Conservation (phyloP, 2,797 vertebrate genomes). For the Enteromius unitaeniatus region DNA sequence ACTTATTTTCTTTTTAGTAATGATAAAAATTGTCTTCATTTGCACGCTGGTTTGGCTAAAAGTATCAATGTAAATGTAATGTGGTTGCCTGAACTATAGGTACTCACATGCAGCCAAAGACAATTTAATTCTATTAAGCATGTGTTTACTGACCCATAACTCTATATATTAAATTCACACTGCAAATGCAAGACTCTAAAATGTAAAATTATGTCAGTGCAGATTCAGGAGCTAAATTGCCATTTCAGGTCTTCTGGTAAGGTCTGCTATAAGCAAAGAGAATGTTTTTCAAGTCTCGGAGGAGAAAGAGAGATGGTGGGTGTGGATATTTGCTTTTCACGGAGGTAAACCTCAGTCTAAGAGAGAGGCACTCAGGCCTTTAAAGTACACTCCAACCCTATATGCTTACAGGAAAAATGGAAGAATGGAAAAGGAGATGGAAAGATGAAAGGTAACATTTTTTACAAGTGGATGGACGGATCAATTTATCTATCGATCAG, state of each 20-base stretch:
- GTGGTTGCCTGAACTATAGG: too few relatives aligned
- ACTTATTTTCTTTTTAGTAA: too few relatives aligned
- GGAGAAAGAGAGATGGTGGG: conserved; percentile 31
- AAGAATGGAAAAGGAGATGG: conserved; percentile 19
- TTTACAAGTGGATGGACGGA: conserved; percentile 31
- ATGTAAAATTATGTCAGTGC: not conserved
- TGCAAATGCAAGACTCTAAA: not conserved
- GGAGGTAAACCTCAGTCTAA: conserved; percentile 18
- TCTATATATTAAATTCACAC: not conserved
- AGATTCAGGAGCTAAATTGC: not conserved
- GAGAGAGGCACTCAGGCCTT: conserved; percentile 7
- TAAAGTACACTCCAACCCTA: conserved; percentile 13
- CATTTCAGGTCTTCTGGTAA: conserved; percentile 42
- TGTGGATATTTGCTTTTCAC: conserved; percentile 34
- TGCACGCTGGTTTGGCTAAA: not conserved
- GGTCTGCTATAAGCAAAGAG: conserved; percentile 34
- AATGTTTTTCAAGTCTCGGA: conserved; percentile 17
- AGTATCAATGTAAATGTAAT: too few relatives aligned
- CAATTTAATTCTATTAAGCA: not conserved
- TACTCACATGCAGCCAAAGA: not conserved
- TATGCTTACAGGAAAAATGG: conserved; percentile 18
- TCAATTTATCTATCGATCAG: conserved; percentile 24
- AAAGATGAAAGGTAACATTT: conserved; percentile 18
- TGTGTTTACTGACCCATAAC: not conserved
- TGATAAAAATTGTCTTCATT: too few relatives aligned